Percentiles rank a stretch among this genome's conserved stretches.
Conservation (phyloP, 1,140 invertebrate species). For the Listronotus oregonensis region DNA sequence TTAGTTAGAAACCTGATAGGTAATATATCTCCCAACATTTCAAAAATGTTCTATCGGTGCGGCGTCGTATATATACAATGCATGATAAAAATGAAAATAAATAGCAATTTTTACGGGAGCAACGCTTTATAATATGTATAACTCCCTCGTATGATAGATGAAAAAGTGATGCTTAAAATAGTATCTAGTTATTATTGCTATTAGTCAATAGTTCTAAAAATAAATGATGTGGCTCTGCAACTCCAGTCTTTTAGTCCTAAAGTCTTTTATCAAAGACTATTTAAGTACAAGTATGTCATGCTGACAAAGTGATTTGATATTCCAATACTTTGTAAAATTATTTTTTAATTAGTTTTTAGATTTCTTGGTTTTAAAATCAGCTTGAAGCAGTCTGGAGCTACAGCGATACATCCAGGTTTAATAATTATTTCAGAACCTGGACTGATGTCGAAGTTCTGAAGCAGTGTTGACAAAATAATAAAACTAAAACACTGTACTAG, state of each 20-base stretch:
- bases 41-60: conserved; percentile 1
- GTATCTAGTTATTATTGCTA: conserved; percentile 11
- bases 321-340: not conserved
- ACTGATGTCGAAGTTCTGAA: conserved; percentile 75
- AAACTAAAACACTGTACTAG: conserved; percentile 79
- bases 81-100: conserved; percentile 30
- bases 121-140: not conserved
- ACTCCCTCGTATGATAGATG: conserved; percentile 13
- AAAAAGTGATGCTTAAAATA: conserved; percentile 24
- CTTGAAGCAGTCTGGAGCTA: conserved; percentile 69
- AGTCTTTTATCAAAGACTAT: conserved; percentile 13
- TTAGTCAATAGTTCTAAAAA: conserved; percentile 10
- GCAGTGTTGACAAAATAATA: conserved; percentile 71
- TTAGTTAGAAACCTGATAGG: not conserved
- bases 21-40: not conserved
- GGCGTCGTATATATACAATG: conserved; percentile 13
- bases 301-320: conserved; percentile 1
- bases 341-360: conserved; percentile 9
- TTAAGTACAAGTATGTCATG: conserved; percentile 10
- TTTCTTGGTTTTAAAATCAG: conserved; percentile 61
- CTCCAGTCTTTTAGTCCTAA: conserved; percentile 31
- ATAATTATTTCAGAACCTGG: conserved; percentile 62
- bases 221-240: conserved; percentile 32
- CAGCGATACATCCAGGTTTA: conserved; percentile 69
- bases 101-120: conserved; percentile 13